Conservation (phyloP, 2,113 vertebrate genomes). For the Aptenodytes patagonicus region DNA sequence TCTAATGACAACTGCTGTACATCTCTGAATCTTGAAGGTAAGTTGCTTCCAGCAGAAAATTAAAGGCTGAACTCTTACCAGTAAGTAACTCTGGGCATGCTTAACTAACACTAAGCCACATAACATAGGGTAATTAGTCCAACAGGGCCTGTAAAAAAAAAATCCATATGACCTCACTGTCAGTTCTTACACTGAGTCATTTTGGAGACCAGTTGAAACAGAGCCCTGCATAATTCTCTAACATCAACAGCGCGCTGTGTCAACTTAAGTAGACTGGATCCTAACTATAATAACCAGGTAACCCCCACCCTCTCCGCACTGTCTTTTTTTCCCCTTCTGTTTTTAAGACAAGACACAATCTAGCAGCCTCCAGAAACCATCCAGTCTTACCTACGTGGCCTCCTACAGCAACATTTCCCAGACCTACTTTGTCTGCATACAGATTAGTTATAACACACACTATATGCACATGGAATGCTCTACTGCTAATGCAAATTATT, state of each 20-base stretch:
- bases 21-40: slow-evolving; percentile 45
- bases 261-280: not conserved
- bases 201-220: slow-evolving; percentile 41
- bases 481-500: not conserved
- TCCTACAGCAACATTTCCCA: not conserved
- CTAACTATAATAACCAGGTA: not conserved
- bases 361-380: not conserved
- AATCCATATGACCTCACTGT: not conserved
- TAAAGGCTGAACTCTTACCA: slow-evolving; percentile 37
- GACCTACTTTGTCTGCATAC: not conserved
- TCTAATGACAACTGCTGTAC: slow-evolving; percentile 46
- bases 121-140: slow-evolving; percentile 45
- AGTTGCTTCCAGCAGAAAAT: slow-evolving; percentile 65
- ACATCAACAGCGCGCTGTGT: not conserved
- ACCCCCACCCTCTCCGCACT: not conserved
- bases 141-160: not conserved
- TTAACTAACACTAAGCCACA: slow-evolving; percentile 56
- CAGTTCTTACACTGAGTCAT: slow-evolving; percentile 26
- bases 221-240: slow-evolving; percentile 14
- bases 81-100: slow-evolving; percentile 45
- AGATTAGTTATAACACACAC: not conserved
- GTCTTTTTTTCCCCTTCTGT: not conserved
- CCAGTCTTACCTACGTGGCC: rapidly evolving
- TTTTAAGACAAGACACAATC: not conserved
- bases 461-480: not conserved